Conservation (phyloP, 2,888 invertebrate genomes). For the Eupithecia centaureata region DNA sequence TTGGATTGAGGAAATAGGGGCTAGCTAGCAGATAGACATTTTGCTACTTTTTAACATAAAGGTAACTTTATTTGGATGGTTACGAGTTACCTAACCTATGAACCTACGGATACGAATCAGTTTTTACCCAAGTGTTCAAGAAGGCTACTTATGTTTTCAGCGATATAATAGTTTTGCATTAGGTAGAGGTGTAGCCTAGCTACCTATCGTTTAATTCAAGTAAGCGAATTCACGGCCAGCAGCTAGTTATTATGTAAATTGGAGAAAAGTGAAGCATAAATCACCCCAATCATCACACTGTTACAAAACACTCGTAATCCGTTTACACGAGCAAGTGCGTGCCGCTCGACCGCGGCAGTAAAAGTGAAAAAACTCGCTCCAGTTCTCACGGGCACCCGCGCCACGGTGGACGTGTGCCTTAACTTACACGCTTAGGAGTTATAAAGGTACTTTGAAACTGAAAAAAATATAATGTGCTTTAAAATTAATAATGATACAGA, state of each 20-base stretch:
- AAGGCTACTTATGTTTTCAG: not conserved
- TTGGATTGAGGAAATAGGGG: not conserved
- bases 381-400: constrained; percentile 68
- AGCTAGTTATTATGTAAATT: not conserved
- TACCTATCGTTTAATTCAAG: not conserved
- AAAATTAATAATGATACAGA: not conserved
- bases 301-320: constrained; percentile 32
- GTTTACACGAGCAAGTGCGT: constrained; percentile 24
- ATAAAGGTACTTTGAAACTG: not conserved
- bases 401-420: constrained; percentile 29
- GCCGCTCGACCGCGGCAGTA: constrained; percentile 54
- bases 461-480: not conserved
- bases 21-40: not conserved
- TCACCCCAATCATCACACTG: not conserved
- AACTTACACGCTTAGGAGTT: constrained; percentile 35
- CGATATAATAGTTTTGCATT: not conserved
- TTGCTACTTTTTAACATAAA: not conserved
- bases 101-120: not conserved
- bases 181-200: not conserved
- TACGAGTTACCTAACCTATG: no score
- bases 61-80: not conserved
- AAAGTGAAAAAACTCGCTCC: constrained; percentile 75
- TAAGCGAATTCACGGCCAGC: not conserved
- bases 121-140: not conserved
- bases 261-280: not conserved